These are phyloP conservation scores for Chiridota heheva DNA, from an alignment of 35 echinoderm and acorn worm genomes.

Conservation along the genomic window DNA sequence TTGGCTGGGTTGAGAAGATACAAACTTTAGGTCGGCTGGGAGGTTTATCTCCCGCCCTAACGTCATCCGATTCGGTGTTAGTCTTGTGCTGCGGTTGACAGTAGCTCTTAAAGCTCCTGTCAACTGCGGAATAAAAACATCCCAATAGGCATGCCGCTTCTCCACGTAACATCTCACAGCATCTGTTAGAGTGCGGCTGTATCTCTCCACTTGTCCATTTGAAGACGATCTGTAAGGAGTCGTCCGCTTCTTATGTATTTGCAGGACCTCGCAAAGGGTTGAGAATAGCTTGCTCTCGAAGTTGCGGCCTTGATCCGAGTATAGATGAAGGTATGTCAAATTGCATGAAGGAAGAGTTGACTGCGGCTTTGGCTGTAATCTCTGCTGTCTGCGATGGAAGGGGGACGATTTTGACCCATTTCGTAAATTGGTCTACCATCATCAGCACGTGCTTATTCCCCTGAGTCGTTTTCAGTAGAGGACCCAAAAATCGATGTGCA, in stretches of 20 bases:
- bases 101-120: constrained; percentile 35
- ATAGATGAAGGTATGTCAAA: constrained; percentile 44
- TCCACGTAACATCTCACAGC: too few species aligned
- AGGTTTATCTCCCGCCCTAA: constrained; percentile 51
- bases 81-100: constrained; percentile 42
- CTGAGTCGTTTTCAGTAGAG: constrained; percentile 11
- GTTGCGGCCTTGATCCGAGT: constrained; percentile 60
- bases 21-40: constrained; percentile 50
- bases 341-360: constrained; percentile 5
- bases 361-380: too few species aligned
- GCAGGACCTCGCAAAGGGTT: neutral
- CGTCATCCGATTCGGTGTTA: constrained; percentile 58
- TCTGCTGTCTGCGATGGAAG: constrained; percentile 44
- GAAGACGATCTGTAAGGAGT: constrained; percentile 54
- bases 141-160: constrained; percentile 41
- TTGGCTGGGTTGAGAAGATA: neutral
- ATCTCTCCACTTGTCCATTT: constrained; percentile 60
- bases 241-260: constrained; percentile 49
- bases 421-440: constrained; percentile 63
- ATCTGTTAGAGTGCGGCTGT: constrained; percentile 43
- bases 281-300: constrained; percentile 64
- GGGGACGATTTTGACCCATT: constrained; percentile 53
- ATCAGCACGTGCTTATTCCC: constrained; percentile 52
- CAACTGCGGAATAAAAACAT: constrained; percentile 29
- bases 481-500: neutral